These are phyloP conservation scores for Basileuterus tristriatus DNA, from an alignment of 2,797 vertebrate species.

Conservation along the genomic window DNA sequence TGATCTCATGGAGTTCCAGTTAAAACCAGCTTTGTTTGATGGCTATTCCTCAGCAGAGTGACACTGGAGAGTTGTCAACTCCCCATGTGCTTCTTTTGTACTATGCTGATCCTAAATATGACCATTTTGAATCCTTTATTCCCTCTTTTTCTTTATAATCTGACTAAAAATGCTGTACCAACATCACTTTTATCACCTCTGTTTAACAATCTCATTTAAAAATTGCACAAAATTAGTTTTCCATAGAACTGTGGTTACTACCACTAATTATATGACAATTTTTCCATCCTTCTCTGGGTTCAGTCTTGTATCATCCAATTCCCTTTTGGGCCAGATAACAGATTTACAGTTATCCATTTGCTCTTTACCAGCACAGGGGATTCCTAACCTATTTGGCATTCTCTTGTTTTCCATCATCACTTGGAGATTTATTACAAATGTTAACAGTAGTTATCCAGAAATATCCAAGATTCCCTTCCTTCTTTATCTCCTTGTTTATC, in stretches of 20 bases:
- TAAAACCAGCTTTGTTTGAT: neutral
- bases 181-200: neutral
- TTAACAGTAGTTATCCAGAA: constrained; percentile 40
- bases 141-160: neutral
- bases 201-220: neutral
- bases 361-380: neutral
- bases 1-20: neutral
- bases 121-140: neutral
- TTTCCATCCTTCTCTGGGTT: neutral
- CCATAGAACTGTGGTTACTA: neutral
- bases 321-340: constrained; percentile 40
- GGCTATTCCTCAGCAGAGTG: neutral
- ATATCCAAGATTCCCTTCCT: constrained; percentile 5
- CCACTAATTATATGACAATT: neutral
- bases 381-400: constrained; percentile 46
- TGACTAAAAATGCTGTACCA: neutral
- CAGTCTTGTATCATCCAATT: neutral
- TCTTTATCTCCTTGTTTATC: constrained; percentile 53
- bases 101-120: neutral
- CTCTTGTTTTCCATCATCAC: constrained; percentile 38
- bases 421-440: constrained; percentile 20
- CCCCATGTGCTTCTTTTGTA: neutral
- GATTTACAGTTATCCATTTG: constrained; percentile 46
- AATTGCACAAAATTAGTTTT: neutral
- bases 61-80: neutral